phyloP scores from a whole-genome alignment of 2,797 vertebrate species.

The Oreochromis mossambicus region DNA sequence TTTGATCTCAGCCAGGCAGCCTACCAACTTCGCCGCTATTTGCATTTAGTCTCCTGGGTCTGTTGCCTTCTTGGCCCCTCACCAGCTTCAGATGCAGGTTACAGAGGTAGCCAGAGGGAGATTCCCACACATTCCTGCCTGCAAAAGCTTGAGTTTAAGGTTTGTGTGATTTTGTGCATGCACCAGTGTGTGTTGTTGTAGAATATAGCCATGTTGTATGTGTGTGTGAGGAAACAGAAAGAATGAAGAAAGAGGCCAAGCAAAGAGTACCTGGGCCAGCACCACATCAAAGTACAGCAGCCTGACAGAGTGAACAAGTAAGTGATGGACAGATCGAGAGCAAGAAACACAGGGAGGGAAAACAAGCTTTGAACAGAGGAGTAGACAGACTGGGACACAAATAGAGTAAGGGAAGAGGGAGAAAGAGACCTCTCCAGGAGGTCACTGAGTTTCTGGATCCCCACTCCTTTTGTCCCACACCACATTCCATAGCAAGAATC shows the following conservation, averaged over 20 bases:
- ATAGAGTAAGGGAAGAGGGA: constrained; percentile 14
- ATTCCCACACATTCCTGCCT: constrained; percentile 73
- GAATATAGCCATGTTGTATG: constrained; percentile 8
- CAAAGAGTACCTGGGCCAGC: constrained; percentile 52
- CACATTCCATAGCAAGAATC: constrained; percentile 74
- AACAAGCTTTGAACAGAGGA: constrained; percentile 9
- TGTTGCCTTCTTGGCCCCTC: constrained; percentile 68
- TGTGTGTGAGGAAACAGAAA: background rate
- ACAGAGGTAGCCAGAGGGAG: constrained; percentile 71
- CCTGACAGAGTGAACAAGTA: constrained; percentile 18
- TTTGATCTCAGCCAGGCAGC: constrained; percentile 68
- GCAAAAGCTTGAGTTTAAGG: constrained; percentile 20
- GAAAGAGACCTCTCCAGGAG: constrained; percentile 63
- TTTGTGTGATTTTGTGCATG: constrained; percentile 29
- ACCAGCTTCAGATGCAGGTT: constrained; percentile 70
- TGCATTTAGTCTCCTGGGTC: constrained; percentile 67
- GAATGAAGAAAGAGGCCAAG: constrained; percentile 23
- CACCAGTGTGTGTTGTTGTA: constrained; percentile 41
- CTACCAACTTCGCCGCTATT: constrained; percentile 64
- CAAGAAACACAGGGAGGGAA: background rate
- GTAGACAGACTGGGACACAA: constrained; percentile 10
- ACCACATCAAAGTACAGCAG: constrained; percentile 52
- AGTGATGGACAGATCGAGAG: background rate
- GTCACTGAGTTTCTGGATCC: constrained; percentile 72
- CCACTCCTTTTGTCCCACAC: constrained; percentile 69